phyloP scores from a whole-genome alignment of 2,888 invertebrate species.

The Troides aeacus region DNA sequence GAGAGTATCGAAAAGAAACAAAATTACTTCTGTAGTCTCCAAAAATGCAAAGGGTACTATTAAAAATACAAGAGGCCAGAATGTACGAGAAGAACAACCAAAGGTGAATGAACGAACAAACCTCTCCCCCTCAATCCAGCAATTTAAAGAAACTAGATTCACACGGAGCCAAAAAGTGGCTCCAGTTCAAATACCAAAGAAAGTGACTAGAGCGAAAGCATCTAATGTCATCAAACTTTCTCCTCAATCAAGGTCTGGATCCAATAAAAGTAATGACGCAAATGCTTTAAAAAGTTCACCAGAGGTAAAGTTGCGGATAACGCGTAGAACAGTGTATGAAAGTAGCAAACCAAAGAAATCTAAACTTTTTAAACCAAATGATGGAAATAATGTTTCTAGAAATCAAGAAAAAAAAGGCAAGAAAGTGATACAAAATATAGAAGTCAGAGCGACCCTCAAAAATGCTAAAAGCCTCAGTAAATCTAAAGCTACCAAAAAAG shows the following conservation, averaged over 20 bases:
- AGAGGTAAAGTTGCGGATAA: conserved; percentile 32
- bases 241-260: conserved; percentile 42
- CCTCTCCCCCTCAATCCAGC: not conserved
- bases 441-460: not conserved
- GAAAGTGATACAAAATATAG: not conserved
- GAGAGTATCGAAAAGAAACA: not conserved
- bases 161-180: conserved; percentile 33
- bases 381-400: too few species aligned
- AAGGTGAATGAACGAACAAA: not conserved
- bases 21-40: not conserved
- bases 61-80: conserved; percentile 7
- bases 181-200: conserved; percentile 3
- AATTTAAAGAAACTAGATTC: conserved; percentile 35
- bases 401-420: not conserved
- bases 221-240: conserved; percentile 10
- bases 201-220: conserved; percentile 6
- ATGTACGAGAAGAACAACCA: not conserved
- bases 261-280: conserved; percentile 29
- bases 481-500: not conserved
- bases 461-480: not conserved
- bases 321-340: conserved; percentile 33
- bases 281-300: conserved; percentile 1
- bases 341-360: not conserved
- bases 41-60: not conserved
- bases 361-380: not conserved